Base-by-base conservation (phyloP, 2,888 invertebrate genomes). In the Drosophila austrosaltans region DNA sequence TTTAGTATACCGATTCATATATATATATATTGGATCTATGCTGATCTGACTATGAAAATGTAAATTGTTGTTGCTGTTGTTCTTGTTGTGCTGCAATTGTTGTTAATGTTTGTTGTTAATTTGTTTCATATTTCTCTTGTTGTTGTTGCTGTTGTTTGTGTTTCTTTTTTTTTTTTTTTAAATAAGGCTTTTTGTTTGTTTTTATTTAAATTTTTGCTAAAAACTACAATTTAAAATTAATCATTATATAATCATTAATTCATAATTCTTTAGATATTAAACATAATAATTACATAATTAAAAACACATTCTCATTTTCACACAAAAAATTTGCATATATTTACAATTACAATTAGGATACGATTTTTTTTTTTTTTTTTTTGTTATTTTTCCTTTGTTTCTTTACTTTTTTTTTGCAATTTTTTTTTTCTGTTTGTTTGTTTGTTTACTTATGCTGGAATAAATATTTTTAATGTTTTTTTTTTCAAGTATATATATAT, bases 171-270 rank as follows among this genome's bases (percentile, higher is more conserved):
- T 71, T 68, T 75, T 65, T 77, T 83, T 83, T 84, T 86, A 78
- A 85, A 87, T 82, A 84, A 87, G 84, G 87, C 81, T 84, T 84
- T 82, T 48, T 48, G 25, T 82, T 79, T 77, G 69, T 80, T 86
- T 85, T 85, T 85, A 87, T 87, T 87, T 87, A 82, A 85, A 87
- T 85, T 85, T 85, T 84, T 77, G 87, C 85, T 85, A 85, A 87
- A 74, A 79, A 87, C 85, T 85, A 85, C 85, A 84, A 75, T 87
- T 81, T 87, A 87, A 85, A 84, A 85, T 79, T 84, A 87, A 77
- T 77, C 76, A 76, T 73, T 66, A 71, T 73, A 73, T 73, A 73
- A 79, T 75, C 62, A 75, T 85, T 85, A 80, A 84, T 85, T 81
- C 73, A 79, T 81, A 82, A 78, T 79, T 79, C 25, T 48, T 48